Evolutionary conservation across 1,140 invertebrate species (phyloP).

Genomic region (Ridgeia piscesae): DNA sequence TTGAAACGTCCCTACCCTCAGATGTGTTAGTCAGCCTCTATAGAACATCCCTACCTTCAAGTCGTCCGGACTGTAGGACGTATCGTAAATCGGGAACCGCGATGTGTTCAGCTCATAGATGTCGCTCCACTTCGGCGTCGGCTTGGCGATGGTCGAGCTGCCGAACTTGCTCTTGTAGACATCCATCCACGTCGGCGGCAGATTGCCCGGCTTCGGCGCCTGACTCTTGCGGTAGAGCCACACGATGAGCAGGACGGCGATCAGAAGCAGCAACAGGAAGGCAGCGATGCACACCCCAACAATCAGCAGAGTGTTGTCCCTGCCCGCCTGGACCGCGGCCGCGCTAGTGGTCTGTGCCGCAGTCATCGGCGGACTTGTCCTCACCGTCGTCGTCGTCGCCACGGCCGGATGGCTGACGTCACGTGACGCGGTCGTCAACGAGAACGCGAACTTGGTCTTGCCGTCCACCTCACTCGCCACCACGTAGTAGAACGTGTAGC

Average conservation of each 20-base stretch:
- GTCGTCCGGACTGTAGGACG: constrained; percentile 36
- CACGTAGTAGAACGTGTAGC: constrained; percentile 45
- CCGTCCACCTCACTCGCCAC: constrained; percentile 41
- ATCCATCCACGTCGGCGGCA: constrained; percentile 18
- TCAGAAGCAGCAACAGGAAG: constrained; percentile 35
- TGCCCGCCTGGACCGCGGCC: neutral
- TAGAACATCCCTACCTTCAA: constrained; percentile 6
- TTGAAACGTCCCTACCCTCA: too few relatives aligned
- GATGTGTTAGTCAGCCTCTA: too few relatives aligned
- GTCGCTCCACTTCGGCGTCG: constrained; percentile 41
- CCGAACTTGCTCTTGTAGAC: constrained; percentile 18
- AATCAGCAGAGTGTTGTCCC: constrained; percentile 30
- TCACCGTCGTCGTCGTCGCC: neutral
- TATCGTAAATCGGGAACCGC: constrained; percentile 39
- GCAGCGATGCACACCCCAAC: constrained; percentile 32
- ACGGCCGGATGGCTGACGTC: neutral
- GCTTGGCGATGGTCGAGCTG: constrained; percentile 1
- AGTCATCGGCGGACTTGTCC: neutral
- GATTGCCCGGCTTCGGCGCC: constrained; percentile 22
- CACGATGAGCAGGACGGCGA: constrained; percentile 38
- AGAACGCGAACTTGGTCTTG: constrained; percentile 39
- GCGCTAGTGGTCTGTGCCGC: neutral
- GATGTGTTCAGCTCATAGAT: constrained; percentile 42
- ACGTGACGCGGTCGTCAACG: constrained; percentile 31
- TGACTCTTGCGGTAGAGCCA: constrained; percentile 31